Evolutionary conservation across 37 sponge, comb jelly and placozoan species (phyloP).

Genomic region (Corticium candelabrum): DNA sequence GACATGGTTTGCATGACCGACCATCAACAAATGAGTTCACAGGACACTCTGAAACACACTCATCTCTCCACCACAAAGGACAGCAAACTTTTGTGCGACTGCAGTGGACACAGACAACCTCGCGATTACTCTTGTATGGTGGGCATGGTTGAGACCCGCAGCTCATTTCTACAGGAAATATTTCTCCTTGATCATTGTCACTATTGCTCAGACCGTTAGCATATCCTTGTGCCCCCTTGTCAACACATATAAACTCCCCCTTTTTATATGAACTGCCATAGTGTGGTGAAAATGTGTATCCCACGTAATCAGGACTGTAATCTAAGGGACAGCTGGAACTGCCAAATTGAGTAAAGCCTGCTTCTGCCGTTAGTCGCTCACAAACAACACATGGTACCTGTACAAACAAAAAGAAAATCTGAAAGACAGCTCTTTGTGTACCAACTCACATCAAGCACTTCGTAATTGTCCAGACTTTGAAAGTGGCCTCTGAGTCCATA

Average conservation of each 20-base stretch:
- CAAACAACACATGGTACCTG: neutral
- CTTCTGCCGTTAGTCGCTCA: neutral
- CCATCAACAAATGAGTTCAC: neutral
- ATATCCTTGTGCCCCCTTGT: neutral
- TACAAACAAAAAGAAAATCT: too few species aligned
- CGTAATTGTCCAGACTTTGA: neutral
- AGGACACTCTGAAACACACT: neutral
- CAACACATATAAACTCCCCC: neutral
- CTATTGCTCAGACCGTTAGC: neutral
- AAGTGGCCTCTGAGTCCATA: neutral
- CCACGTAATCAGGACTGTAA: neutral
- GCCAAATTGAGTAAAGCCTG: neutral
- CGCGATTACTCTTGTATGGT: neutral
- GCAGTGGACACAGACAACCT: neutral
- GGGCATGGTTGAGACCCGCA: neutral
- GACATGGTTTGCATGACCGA: neutral
- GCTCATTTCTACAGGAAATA: neutral
- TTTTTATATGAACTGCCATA: neutral
- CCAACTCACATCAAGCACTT: neutral
- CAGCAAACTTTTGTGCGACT: neutral
- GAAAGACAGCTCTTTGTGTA: too few species aligned
- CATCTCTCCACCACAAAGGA: neutral
- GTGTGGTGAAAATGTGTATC: neutral
- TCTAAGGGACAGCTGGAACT: neutral
- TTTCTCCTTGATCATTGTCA: neutral